Evolutionary conservation across 2,888 invertebrate genomes (phyloP).

Genomic region (Tetragnatha montana): DNA sequence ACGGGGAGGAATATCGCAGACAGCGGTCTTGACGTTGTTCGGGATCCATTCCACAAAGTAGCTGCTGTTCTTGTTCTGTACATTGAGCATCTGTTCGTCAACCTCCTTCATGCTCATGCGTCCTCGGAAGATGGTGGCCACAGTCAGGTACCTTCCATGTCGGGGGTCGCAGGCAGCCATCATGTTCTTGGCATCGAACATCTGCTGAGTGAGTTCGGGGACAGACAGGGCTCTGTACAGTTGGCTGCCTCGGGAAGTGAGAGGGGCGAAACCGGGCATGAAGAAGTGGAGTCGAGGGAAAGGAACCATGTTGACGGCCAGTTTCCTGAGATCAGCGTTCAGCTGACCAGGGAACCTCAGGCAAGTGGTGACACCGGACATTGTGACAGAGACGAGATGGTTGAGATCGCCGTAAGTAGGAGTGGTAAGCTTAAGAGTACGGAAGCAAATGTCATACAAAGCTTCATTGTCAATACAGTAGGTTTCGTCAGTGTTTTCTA

Average conservation of each 20-base stretch:
- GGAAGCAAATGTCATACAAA: conserved; percentile 83
- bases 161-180: conserved; percentile 80
- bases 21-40: conserved; percentile 78
- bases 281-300: conserved; percentile 85
- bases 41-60: conserved; percentile 79
- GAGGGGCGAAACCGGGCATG: conserved; percentile 73
- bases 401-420: conserved; percentile 79
- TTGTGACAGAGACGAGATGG: conserved; percentile 81
- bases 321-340: conserved; percentile 92
- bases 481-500: conserved; percentile 92
- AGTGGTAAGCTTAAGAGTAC: conserved; percentile 79
- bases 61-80: conserved; percentile 79
- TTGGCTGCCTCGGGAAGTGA: conserved; percentile 73
- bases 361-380: conserved; percentile 94
- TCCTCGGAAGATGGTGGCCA: conserved; percentile 78
- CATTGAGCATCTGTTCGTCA: conserved; percentile 79
- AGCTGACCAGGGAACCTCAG: conserved; percentile 94
- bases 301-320: conserved; percentile 97
- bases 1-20: conserved; percentile 79
- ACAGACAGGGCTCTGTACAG: conserved; percentile 76
- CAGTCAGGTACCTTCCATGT: conserved; percentile 78
- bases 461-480: conserved; percentile 89
- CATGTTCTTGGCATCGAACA: conserved; percentile 80
- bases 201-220: conserved; percentile 77
- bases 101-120: conserved; percentile 80